phyloP scores from a whole-genome alignment of 2,888 invertebrate species.

The Conomelus anceps region DNA sequence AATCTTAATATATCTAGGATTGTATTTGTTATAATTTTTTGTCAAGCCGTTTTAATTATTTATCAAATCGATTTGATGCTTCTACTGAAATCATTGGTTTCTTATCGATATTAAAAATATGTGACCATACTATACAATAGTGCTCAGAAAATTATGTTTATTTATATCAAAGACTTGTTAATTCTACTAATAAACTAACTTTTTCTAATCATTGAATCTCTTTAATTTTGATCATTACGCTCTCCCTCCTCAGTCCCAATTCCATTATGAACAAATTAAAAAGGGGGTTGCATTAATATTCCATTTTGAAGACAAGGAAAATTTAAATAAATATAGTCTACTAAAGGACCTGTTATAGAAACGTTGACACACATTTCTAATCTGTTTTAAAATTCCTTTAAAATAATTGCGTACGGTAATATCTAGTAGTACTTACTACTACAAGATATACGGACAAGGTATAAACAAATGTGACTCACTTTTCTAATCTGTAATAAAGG shows the following conservation, averaged over 20 bases:
- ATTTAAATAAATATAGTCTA: no score
- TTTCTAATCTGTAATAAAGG: no score
- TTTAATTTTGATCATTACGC: background rate
- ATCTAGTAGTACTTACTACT: no score
- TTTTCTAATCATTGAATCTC: background rate
- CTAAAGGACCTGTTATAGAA: no score
- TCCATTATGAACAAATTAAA: background rate
- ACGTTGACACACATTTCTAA: no score
- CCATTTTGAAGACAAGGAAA: background rate
- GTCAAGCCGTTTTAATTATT: background rate
- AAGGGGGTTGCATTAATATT: background rate
- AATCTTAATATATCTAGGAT: no score
- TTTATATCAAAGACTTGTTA: background rate
- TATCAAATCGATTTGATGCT: background rate
- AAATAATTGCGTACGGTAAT: no score
- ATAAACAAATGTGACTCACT: no score
- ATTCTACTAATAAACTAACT: background rate
- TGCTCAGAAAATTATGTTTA: background rate
- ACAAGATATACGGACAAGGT: no score
- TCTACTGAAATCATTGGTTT: background rate
- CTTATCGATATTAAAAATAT: background rate
- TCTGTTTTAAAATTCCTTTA: no score
- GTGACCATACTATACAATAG: background rate
- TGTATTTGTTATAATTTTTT: no score
- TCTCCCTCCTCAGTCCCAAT: background rate